Percentiles rank a stretch among this genome's conserved stretches.
Evolutionary conservation across 2,797 vertebrate species (phyloP).

Genomic region (Austrolebias charrua): DNA sequence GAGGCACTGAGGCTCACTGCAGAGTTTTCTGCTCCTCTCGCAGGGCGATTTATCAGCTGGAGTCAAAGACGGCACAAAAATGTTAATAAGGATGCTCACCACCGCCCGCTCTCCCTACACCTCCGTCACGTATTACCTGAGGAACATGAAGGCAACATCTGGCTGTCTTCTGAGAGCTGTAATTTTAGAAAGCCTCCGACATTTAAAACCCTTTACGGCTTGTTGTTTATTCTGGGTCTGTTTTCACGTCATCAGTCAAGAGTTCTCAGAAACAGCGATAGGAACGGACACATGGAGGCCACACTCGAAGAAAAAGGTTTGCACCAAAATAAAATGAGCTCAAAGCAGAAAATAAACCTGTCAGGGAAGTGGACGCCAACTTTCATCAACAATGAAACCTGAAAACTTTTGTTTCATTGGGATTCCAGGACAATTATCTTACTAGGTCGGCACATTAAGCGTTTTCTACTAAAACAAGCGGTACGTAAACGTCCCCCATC

Average conservation of each 20-base stretch:
- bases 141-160: slow-evolving; percentile 64
- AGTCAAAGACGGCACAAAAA: slow-evolving; percentile 33
- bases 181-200: slow-evolving; percentile 68
- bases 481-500: too few relatives aligned
- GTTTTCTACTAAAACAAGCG: too few relatives aligned
- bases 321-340: slow-evolving; percentile 4
- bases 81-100: slow-evolving; percentile 24
- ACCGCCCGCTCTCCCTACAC: slow-evolving; percentile 24
- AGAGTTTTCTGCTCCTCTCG: slow-evolving; percentile 19
- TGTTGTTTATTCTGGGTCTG: slow-evolving; percentile 71
- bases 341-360: slow-evolving; percentile 8
- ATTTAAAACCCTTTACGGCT: slow-evolving; percentile 64
- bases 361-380: neutral
- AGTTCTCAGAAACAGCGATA: slow-evolving; percentile 61
- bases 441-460: too few relatives aligned
- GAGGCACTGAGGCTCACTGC: slow-evolving; percentile 21
- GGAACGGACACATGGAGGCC: slow-evolving; percentile 44
- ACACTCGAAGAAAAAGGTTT: slow-evolving; percentile 28
- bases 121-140: slow-evolving; percentile 50
- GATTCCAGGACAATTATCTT: slow-evolving; percentile 21
- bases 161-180: slow-evolving; percentile 69
- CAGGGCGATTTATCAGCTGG: slow-evolving; percentile 41
- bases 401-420: slow-evolving; percentile 1
- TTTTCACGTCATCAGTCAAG: slow-evolving; percentile 61
- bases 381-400: slow-evolving; percentile 1